Percentiles rank a stretch among this genome's conserved stretches.
phyloP scores from a whole-genome alignment of 2,888 invertebrate species.

The Mactromeris polynyma region DNA sequence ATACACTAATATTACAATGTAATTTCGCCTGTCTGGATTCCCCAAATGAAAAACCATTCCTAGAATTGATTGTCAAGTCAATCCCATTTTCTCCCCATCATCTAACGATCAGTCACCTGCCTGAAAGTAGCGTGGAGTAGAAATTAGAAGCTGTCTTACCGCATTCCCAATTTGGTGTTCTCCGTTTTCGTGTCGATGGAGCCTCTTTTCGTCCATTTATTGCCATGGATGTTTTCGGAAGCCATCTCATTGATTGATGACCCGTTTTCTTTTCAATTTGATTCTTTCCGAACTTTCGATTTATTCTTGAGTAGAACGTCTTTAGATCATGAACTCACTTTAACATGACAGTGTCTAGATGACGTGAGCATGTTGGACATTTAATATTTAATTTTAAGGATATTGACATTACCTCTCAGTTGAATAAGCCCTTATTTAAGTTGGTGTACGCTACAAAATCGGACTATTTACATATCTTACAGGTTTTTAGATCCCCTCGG shows the following conservation, averaged over 20 bases:
- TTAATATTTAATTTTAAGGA: too few relatives aligned
- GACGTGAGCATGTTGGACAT: too few relatives aligned
- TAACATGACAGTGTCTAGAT: too few relatives aligned
- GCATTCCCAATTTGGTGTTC: not conserved
- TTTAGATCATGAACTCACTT: too few relatives aligned
- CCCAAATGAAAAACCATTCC: conserved; percentile 1
- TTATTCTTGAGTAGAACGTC: too few relatives aligned
- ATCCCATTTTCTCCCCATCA: not conserved
- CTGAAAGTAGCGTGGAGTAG: not conserved
- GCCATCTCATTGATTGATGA: not conserved
- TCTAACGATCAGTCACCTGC: not conserved
- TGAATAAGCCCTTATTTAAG: too few relatives aligned
- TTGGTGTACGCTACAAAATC: too few relatives aligned
- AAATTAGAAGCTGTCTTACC: not conserved
- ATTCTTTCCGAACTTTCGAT: too few relatives aligned
- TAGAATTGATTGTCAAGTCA: not conserved
- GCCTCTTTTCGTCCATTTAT: not conserved
- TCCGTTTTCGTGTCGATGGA: not conserved
- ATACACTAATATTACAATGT: not conserved
- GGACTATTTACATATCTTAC: too few relatives aligned
- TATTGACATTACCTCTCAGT: too few relatives aligned
- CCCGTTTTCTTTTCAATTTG: not conserved
- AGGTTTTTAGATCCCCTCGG: too few relatives aligned
- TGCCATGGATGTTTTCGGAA: not conserved
- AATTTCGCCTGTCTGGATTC: conserved; percentile 10